Evolutionary conservation across 2,113 vertebrate species (phyloP).

Genomic region (Bujurquina vittata): DNA sequence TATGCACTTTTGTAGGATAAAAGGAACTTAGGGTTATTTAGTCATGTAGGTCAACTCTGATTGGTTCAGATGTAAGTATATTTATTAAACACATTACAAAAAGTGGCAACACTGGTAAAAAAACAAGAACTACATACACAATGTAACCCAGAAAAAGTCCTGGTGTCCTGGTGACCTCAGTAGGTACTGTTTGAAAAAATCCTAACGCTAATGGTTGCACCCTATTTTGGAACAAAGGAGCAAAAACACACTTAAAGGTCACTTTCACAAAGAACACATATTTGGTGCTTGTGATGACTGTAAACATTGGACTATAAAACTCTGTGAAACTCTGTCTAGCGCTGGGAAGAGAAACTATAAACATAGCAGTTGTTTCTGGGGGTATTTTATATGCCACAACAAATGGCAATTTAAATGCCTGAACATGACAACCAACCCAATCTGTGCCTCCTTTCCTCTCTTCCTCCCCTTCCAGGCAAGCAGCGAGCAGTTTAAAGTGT

Average conservation of each 20-base stretch:
- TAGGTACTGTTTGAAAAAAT: neutral
- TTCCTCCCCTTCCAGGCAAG: slow-evolving; percentile 43
- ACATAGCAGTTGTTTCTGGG: slow-evolving; percentile 56
- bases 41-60: neutral
- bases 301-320: slow-evolving; percentile 58
- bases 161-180: too few species aligned
- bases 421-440: slow-evolving; percentile 47
- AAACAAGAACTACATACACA: too few species aligned
- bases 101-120: neutral
- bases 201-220: slow-evolving; percentile 26
- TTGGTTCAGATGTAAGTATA: neutral
- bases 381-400: slow-evolving; percentile 61
- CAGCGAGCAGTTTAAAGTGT: slow-evolving; percentile 47
- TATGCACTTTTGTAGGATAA: neutral
- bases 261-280: slow-evolving; percentile 59
- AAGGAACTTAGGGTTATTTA: neutral
- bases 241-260: slow-evolving; percentile 40
- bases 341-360: slow-evolving; percentile 66
- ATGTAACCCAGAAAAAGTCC: too few species aligned
- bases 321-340: slow-evolving; percentile 42
- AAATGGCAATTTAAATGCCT: slow-evolving; percentile 63
- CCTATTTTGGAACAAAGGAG: neutral
- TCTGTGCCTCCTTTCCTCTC: slow-evolving; percentile 33
- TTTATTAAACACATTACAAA: neutral
- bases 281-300: slow-evolving; percentile 51